Base-by-base conservation (phyloP, 2,797 vertebrate species). In the Sternotherus odoratus region DNA sequence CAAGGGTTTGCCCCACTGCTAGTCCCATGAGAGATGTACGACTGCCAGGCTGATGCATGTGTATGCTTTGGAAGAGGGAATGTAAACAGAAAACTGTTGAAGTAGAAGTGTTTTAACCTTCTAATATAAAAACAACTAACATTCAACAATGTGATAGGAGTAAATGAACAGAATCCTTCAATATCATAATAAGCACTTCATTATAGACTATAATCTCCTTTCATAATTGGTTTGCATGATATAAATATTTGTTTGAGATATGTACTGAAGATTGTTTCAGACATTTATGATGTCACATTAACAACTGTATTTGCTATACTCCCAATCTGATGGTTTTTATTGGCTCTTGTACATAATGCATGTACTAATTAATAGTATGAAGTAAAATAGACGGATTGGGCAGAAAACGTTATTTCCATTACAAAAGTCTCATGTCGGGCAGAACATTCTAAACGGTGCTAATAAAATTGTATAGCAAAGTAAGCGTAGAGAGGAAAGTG, bases 41-140 rank as follows among this genome's bases (percentile, higher is more conserved):
- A 1, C 6, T 82, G 26, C 78, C 53, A 28, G 10, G 80, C 6
- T 0, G 0, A 19, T 12, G 6, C 84, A 12, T 5, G 1, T 36
- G 36, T 4, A 28, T 9, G 19, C 43, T 93, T 94, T 83, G 51
- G 23, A 74, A 91, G 36, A 46, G 5, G 21, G 28, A 9, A 43
- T 2, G 5, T 50, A 72, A 95, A 79, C 28, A 39, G 11, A 79
- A 86, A 92, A 86, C 17, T 51, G 3, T 77, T 23, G 19, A 54
- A 43, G 2, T 12, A 24, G 6, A 82, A 88, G 83, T 24, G 1
- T 4, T 83, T 82, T 82, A 57, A 60, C 17, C 53, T 51, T 26
- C 9, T 48, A 80, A 30, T 13, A 82, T 66, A 83, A 89, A 79
- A 83, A 57, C 2, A 0, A 50, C 3, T 81, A 79, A 15, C 10